Evolutionary conservation across 2,113 vertebrate genomes (phyloP).

Genomic region (Alligator sinensis): DNA sequence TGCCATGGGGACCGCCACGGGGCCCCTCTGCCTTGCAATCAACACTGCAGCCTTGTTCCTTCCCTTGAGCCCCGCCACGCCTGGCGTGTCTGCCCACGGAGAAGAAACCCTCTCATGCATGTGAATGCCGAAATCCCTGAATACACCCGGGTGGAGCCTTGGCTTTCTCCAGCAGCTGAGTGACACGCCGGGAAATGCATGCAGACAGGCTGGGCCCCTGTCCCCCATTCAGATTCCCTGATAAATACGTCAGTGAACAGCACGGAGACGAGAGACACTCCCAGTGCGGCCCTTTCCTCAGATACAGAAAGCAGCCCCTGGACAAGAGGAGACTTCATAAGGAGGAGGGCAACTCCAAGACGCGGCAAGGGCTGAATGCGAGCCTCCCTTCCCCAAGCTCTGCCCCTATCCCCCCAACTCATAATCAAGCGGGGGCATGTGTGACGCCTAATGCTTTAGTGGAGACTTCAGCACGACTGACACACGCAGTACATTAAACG

Average conservation of each 20-base stretch:
- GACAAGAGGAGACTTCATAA: neutral
- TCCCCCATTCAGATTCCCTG: conserved; percentile 20
- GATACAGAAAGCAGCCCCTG: conserved; percentile 13
- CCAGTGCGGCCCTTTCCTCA: conserved; percentile 34
- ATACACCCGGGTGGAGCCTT: neutral
- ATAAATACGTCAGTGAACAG: neutral
- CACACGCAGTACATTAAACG: conserved; percentile 37
- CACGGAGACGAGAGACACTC: conserved; percentile 6
- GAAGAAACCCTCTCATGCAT: neutral
- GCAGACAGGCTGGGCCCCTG: neutral
- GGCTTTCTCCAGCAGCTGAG: neutral
- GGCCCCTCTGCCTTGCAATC: rapidly evolving
- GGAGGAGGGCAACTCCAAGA: neutral
- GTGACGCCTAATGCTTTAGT: neutral
- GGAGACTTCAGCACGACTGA: neutral
- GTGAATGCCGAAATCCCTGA: neutral
- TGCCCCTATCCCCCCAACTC: neutral
- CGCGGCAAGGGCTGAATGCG: neutral
- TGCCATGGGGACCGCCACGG: neutral
- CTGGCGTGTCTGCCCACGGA: neutral
- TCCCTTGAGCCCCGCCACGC: neutral
- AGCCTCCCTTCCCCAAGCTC: neutral
- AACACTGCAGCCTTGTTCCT: rapidly evolving
- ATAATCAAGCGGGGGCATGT: conserved; percentile 30
- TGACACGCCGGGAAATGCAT: conserved; percentile 7